phyloP scores from a whole-genome alignment of 2,797 vertebrate genomes.

The Adrianichthys oophorus region DNA sequence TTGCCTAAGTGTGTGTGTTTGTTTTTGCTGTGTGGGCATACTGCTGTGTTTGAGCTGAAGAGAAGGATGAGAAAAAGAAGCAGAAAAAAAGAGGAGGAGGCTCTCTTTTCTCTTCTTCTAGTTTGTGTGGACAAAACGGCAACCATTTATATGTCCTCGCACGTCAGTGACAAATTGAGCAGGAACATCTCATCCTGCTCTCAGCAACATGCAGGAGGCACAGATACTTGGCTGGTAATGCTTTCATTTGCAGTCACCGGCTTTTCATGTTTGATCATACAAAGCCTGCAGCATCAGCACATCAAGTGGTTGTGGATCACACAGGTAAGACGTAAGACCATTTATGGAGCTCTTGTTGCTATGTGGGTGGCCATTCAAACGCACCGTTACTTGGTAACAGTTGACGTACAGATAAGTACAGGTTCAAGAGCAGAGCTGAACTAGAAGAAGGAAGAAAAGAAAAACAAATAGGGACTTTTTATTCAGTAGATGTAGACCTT shows the following conservation, averaged over 20 bases:
- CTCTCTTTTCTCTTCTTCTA: neutral
- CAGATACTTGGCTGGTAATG: neutral
- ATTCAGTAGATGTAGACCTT: constrained; percentile 29
- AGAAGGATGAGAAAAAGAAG: constrained; percentile 19
- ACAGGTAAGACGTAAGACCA: constrained; percentile 39
- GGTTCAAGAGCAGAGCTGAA: constrained; percentile 47
- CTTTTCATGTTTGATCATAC: constrained; percentile 23
- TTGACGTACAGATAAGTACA: constrained; percentile 50
- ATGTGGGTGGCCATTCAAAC: constrained; percentile 64
- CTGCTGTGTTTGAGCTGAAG: constrained; percentile 13
- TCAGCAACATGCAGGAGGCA: constrained; percentile 7
- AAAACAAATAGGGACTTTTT: constrained; percentile 22
- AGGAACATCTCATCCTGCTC: neutral
- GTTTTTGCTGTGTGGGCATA: constrained; percentile 5
- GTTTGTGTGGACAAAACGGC: constrained; percentile 15
- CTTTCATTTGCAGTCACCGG: constrained; percentile 5
- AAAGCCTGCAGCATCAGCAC: constrained; percentile 15
- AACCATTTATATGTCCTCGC: constrained; percentile 36
- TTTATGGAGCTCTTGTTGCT: constrained; percentile 59
- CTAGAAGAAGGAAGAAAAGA: constrained; percentile 19
- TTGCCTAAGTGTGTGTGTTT: constrained; percentile 1
- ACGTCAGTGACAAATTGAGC: constrained; percentile 35
- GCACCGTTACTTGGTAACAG: constrained; percentile 73
- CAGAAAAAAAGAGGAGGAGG: constrained; percentile 8
- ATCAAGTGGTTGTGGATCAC: constrained; percentile 11